Conservation (phyloP, 2,113 vertebrate genomes). For the Papio anubis region DNA sequence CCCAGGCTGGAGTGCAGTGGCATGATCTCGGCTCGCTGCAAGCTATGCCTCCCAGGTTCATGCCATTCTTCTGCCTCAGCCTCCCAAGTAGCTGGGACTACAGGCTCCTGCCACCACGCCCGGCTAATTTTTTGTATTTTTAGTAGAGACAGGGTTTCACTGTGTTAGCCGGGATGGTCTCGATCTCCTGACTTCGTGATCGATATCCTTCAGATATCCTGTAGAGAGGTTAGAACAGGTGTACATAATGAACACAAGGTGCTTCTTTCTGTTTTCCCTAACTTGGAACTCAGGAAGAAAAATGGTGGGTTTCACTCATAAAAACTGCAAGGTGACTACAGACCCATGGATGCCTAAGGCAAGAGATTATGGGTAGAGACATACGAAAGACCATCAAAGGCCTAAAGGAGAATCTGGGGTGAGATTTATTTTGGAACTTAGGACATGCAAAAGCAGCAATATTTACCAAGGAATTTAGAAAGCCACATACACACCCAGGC, state of each 20-base stretch:
- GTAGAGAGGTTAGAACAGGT: no score
- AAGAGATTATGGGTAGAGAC: not conserved
- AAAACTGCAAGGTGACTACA: not conserved
- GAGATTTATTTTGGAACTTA: not conserved
- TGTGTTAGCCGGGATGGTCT: no score
- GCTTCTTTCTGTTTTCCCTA: not conserved
- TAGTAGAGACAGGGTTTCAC: no score
- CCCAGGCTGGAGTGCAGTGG: no score
- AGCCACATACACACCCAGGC: not conserved
- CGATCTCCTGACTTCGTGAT: no score
- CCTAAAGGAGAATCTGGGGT: not conserved
- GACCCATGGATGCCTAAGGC: not conserved
- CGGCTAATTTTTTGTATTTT: no score
- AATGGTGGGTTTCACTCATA: no score
- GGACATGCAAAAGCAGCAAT: not conserved
- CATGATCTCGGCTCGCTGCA: no score
- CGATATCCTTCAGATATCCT: no score
- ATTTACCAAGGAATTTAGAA: not conserved
- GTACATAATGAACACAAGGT: not conserved
- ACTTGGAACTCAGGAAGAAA: not conserved
- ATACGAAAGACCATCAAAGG: not conserved
- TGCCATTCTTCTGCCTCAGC: no score
- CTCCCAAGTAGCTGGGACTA: no score
- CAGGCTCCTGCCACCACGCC: accelerated
- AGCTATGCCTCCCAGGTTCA: no score